Conservation (phyloP, 1,140 invertebrate genomes). For the Chelonus insularis region DNA sequence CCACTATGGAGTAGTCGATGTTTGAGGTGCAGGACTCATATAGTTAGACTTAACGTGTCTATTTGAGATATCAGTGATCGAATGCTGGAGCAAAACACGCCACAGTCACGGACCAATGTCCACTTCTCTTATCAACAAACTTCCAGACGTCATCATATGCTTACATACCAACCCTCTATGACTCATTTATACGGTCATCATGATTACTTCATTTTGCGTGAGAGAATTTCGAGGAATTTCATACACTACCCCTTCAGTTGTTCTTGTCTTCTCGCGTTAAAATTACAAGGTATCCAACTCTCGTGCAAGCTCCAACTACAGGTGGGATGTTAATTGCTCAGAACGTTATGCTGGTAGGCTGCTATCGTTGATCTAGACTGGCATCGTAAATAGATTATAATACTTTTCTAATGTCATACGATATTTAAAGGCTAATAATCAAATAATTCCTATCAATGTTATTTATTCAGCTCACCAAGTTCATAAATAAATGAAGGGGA, state of each 20-base stretch:
- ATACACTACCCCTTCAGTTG: neutral
- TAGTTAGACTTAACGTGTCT: slow-evolving; percentile 28
- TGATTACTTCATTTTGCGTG: neutral
- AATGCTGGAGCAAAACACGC: slow-evolving; percentile 35
- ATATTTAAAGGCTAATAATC: neutral
- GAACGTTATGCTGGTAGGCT: slow-evolving; percentile 12
- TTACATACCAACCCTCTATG: no score
- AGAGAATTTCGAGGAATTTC: neutral
- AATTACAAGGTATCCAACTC: neutral
- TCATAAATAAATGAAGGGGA: no score
- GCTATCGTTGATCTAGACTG: slow-evolving; percentile 12
- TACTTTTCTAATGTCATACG: neutral
- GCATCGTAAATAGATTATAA: slow-evolving; percentile 19
- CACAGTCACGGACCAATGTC: slow-evolving; percentile 28
- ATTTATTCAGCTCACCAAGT: no score
- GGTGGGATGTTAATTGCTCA: slow-evolving; percentile 26
- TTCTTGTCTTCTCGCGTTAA: neutral
- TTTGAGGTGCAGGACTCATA: neutral
- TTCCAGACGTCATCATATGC: no score
- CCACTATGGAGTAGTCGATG: no score
- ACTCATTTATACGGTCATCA: no score
- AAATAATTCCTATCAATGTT: no score
- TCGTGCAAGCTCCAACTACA: neutral
- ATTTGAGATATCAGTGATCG: slow-evolving; percentile 47
- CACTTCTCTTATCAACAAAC: slow-evolving; percentile 21